Evolutionary conservation across 1,140 invertebrate species (phyloP).

Genomic region (Oscheius sp.): DNA sequence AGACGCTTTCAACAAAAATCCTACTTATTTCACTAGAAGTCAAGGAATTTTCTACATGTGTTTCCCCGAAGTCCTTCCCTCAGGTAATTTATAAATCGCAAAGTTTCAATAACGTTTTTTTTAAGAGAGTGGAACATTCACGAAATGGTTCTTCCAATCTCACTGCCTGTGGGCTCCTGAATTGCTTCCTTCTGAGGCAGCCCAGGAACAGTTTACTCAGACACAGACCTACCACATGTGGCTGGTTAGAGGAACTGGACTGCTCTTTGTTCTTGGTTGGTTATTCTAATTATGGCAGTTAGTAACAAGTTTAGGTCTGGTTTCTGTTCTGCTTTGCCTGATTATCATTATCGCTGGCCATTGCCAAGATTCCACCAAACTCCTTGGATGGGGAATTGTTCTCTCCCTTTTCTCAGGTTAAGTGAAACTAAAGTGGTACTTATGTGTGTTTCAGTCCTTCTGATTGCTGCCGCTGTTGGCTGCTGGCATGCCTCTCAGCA

Average conservation of each 20-base stretch:
- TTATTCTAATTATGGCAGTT: background rate
- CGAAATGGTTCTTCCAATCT: background rate
- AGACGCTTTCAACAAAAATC: constrained; percentile 23
- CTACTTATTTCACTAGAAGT: constrained; percentile 28
- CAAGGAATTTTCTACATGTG: constrained; percentile 32
- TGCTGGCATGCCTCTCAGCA: constrained; percentile 23
- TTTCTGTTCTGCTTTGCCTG: constrained; percentile 26
- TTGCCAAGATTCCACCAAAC: constrained; percentile 22
- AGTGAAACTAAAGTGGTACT: background rate
- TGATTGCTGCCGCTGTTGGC: constrained; percentile 11
- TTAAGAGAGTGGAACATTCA: constrained; percentile 30
- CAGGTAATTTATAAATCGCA: constrained; percentile 13
- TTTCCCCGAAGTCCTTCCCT: constrained; percentile 32
- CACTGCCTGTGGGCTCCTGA: constrained; percentile 16
- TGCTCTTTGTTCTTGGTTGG: constrained; percentile 24
- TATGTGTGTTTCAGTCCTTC: constrained; percentile 14
- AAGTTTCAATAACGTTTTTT: background rate
- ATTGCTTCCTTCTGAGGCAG: background rate
- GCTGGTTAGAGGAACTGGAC: constrained; percentile 7
- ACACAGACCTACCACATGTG: constrained; percentile 17
- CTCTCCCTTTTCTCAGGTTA: constrained; percentile 21
- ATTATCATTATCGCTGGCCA: constrained; percentile 19
- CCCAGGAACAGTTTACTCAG: constrained; percentile 11
- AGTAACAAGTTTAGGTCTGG: constrained; percentile 22
- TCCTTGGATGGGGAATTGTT: constrained; percentile 5